phyloP scores from a whole-genome alignment of 2,797 vertebrate genomes.

The Poeciliopsis paucimaculata region DNA sequence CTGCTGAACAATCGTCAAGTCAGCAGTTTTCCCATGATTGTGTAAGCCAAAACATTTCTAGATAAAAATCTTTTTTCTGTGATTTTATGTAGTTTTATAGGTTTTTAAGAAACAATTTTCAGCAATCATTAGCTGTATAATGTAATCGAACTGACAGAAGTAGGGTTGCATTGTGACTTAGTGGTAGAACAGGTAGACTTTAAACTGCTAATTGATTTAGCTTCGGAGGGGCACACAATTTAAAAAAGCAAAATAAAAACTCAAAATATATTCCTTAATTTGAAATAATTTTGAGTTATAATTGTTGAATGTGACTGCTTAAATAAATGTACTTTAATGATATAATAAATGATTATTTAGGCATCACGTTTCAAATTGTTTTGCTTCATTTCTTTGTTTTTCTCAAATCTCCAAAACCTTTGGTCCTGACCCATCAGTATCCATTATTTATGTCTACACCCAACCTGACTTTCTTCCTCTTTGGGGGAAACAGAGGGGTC shows the following conservation, averaged over 20 bases:
- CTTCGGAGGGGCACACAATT: background rate
- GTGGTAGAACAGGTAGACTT: background rate
- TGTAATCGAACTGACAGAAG: background rate
- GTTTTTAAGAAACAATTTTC: background rate
- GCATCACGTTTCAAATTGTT: conserved; percentile 12
- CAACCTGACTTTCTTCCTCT: conserved; percentile 43
- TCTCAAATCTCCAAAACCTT: conserved; percentile 8
- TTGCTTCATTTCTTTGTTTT: conserved; percentile 26
- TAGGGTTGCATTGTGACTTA: background rate
- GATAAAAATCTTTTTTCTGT: background rate
- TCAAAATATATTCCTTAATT: background rate
- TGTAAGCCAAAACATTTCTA: background rate
- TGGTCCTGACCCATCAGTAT: conserved; percentile 22
- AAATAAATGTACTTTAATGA: background rate
- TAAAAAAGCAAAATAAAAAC: background rate
- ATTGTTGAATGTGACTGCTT: background rate
- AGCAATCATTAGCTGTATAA: background rate
- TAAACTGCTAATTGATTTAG: background rate
- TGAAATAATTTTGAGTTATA: background rate
- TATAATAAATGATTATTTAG: background rate
- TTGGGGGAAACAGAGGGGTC: background rate
- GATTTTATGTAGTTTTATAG: background rate
- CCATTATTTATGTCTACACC: conserved; percentile 31
- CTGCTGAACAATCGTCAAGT: background rate
- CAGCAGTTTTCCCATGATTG: background rate